Evolutionary conservation across 2,113 vertebrate species (phyloP).

Genomic region (Seriola quinqueradiata): DNA sequence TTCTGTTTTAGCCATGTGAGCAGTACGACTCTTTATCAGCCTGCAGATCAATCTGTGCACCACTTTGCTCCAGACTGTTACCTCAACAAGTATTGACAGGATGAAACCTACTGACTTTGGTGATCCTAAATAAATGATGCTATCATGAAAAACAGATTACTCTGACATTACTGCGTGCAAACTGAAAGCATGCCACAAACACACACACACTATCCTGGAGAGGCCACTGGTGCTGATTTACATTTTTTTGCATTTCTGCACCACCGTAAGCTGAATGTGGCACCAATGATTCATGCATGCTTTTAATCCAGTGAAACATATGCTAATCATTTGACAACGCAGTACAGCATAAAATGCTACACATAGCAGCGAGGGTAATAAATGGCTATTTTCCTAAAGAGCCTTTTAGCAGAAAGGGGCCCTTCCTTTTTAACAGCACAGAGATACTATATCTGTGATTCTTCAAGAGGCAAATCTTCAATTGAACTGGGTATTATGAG

Average conservation of each 20-base stretch:
- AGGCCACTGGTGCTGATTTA: slow-evolving; percentile 33
- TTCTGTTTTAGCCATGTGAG: neutral
- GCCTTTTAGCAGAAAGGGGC: neutral
- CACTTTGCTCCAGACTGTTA: neutral
- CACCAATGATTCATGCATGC: slow-evolving; percentile 51
- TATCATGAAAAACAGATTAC: neutral
- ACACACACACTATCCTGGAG: neutral
- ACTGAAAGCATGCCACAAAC: slow-evolving; percentile 2
- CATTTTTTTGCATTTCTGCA: slow-evolving; percentile 52
- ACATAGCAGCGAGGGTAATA: slow-evolving; percentile 4
- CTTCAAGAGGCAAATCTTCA: neutral
- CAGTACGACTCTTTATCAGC: no score
- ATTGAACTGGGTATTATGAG: neutral
- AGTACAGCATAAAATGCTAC: slow-evolving; percentile 6
- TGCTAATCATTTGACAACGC: slow-evolving; percentile 54
- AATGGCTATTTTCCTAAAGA: slow-evolving; percentile 21
- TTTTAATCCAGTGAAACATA: slow-evolving; percentile 59
- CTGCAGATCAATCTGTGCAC: no score
- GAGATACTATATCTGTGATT: neutral
- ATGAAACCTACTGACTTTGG: neutral
- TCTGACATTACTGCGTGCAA: neutral
- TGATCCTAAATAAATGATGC: neutral
- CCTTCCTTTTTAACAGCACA: neutral
- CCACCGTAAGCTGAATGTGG: slow-evolving; percentile 19
- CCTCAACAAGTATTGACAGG: neutral